Percentiles rank a stretch among this genome's conserved stretches.
phyloP scores from a whole-genome alignment of 2,113 vertebrate species.

The Papio anubis region DNA sequence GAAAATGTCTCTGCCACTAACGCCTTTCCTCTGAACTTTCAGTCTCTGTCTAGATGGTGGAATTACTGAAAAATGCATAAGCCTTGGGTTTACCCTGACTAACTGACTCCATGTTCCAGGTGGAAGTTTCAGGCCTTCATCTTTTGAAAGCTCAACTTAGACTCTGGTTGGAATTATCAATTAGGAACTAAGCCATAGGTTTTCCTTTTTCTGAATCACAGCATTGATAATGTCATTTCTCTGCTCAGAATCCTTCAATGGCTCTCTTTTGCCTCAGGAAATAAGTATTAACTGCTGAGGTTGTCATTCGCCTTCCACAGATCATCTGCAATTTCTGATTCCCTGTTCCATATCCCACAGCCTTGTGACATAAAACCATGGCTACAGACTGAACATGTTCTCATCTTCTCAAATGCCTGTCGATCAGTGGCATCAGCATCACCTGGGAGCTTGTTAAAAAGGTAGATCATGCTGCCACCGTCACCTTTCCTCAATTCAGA shows the following conservation, averaged over 20 bases:
- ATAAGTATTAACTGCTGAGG: not conserved
- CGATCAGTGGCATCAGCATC: accelerated
- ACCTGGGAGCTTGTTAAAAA: not conserved
- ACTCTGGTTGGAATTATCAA: not conserved
- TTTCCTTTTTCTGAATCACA: not conserved
- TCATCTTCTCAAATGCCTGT: not conserved
- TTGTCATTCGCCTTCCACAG: not conserved
- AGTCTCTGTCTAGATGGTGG: not conserved
- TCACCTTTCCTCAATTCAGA: not conserved
- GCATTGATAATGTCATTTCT: not conserved
- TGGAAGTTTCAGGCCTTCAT: not conserved
- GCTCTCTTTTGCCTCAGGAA: not conserved
- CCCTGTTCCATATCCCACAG: not conserved
- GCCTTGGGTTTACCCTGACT: not conserved
- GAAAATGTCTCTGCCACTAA: not conserved
- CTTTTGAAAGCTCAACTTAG: not conserved
- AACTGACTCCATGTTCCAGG: not conserved
- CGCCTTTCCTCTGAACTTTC: accelerated
- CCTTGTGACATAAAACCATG: not conserved
- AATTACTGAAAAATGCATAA: not conserved
- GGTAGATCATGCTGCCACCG: not conserved
- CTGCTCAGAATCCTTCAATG: not conserved
- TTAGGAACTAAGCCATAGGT: not conserved
- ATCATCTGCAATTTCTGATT: not conserved
- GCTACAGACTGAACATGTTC: not conserved